Conservation (phyloP, 2,888 invertebrate genomes). For the Drosophila quinaria region DNA sequence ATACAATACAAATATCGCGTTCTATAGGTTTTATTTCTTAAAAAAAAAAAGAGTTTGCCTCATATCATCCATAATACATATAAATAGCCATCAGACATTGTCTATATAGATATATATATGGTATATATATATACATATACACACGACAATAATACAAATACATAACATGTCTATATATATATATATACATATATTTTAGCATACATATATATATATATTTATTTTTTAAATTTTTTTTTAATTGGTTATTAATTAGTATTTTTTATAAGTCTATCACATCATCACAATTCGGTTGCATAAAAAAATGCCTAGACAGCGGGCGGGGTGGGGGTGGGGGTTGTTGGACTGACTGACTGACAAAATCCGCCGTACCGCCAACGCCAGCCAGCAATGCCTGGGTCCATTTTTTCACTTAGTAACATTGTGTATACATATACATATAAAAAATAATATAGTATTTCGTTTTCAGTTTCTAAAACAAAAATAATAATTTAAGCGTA, state of each 20-base stretch:
- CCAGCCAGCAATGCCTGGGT: constrained; percentile 36
- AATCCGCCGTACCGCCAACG: constrained; percentile 20
- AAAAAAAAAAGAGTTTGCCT: constrained; percentile 81
- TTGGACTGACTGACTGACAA: neutral
- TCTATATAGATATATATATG: constrained; percentile 26
- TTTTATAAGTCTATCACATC: constrained; percentile 85
- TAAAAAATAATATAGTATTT: constrained; percentile 65
- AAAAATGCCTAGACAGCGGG: constrained; percentile 55
- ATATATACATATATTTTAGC: constrained; percentile 42
- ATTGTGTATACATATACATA: constrained; percentile 75
- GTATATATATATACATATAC: constrained; percentile 40
- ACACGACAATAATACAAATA: constrained; percentile 66
- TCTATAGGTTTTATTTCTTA: constrained; percentile 69
- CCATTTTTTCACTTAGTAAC: constrained; percentile 64
- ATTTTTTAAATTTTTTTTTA: constrained; percentile 45
- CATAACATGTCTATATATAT: constrained; percentile 45
- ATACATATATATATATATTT: constrained; percentile 31
- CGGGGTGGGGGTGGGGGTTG: neutral
- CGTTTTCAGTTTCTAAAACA: constrained; percentile 49
- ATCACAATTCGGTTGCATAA: constrained; percentile 84
- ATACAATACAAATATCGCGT: constrained; percentile 79
- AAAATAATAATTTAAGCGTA: constrained; percentile 37
- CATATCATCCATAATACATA: constrained; percentile 84
- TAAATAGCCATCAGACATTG: constrained; percentile 63
- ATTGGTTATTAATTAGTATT: constrained; percentile 75